Evolutionary conservation across 35 echinoderm and acorn worm genomes (phyloP).

Genomic region (Holothuria glaberrima): DNA sequence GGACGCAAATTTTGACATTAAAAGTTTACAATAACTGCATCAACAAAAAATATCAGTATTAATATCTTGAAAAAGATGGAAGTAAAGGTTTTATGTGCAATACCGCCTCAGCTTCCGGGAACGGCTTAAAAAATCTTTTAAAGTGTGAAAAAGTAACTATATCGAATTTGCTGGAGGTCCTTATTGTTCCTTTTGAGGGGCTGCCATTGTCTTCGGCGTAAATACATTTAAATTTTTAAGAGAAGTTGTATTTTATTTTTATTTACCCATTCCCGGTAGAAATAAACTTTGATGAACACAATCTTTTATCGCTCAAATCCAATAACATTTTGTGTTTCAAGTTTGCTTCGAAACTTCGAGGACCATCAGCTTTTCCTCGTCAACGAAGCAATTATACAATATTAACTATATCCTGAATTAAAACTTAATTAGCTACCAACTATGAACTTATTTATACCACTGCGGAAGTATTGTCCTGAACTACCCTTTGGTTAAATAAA

Average conservation of each 20-base stretch:
- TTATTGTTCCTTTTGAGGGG: too few relatives aligned
- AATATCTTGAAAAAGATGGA: too few relatives aligned
- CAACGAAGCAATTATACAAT: constrained; percentile 2
- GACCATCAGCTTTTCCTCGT: background rate
- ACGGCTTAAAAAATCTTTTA: too few relatives aligned
- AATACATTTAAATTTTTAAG: constrained; percentile 3
- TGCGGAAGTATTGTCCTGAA: constrained; percentile 6
- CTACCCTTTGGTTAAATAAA: background rate
- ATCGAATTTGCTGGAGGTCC: too few relatives aligned
- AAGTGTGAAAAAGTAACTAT: too few relatives aligned
- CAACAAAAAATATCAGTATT: too few relatives aligned
- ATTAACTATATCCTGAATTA: constrained; percentile 42
- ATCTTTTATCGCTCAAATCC: constrained; percentile 34
- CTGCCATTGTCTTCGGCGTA: too few relatives aligned
- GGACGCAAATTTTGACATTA: background rate
- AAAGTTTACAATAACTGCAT: constrained; percentile 1
- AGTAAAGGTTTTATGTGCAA: too few relatives aligned
- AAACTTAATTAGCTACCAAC: constrained; percentile 41
- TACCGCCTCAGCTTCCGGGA: too few relatives aligned
- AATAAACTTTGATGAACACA: constrained; percentile 26
- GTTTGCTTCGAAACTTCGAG: background rate
- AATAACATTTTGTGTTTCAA: constrained; percentile 45
- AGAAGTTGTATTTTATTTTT: constrained; percentile 32
- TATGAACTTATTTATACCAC: background rate
- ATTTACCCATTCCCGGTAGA: constrained; percentile 36